Base-by-base conservation (phyloP, 1,140 invertebrate genomes). In the Coenobita brevimanus region DNA sequence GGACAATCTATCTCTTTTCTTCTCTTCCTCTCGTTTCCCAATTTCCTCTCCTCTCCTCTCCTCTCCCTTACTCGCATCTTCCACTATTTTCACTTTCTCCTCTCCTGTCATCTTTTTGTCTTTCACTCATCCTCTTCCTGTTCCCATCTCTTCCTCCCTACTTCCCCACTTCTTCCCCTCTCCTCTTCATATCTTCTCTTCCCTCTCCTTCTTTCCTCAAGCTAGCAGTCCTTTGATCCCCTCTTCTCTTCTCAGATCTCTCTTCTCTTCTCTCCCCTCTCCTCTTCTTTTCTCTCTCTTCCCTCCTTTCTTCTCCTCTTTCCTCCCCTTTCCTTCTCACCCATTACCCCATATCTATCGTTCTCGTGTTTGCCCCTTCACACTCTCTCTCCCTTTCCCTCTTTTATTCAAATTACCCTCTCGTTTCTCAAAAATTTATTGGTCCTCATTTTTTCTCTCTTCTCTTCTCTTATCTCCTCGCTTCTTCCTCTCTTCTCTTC, bases 351-450 rank as follows among this genome's bases (percentile, higher is more conserved):
- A 24, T 80, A 24, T 80, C 46, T 80, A 24, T 80, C 46, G 54
- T 27, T 62, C 62, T 50, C 64, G 41, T 62, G 43, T 62, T 71
- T 62, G 41, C 64, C 50, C 81, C 50, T 62, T 69, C 64, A n/a
- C 73, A n/a, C 73, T 43, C 73, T 46, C 73, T 43, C 73, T 43
- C 73, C 27, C 73, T 43, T 38, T 43, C 73, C 27, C 73, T 3
- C 38, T 8, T 21, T 41, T 3, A 8, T 6, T 33, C 4, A 30
- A 30, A 33, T 27, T 38, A 27, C 30, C 24, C 27, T 30, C 15
- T 38, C 30, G 0, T 30, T 30, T 27, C 27, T 41, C 46, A 8
- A n/a, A 54, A 27, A 21, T 24, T 43, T 27, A n/a, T 57, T 13
- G n/a, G n/a, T 13, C 54, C n/a, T n/a, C n/a, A 57, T 57, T n/a